Evolutionary conservation across 1,140 invertebrate species (phyloP).

Genomic region (Drosophila virilis): DNA sequence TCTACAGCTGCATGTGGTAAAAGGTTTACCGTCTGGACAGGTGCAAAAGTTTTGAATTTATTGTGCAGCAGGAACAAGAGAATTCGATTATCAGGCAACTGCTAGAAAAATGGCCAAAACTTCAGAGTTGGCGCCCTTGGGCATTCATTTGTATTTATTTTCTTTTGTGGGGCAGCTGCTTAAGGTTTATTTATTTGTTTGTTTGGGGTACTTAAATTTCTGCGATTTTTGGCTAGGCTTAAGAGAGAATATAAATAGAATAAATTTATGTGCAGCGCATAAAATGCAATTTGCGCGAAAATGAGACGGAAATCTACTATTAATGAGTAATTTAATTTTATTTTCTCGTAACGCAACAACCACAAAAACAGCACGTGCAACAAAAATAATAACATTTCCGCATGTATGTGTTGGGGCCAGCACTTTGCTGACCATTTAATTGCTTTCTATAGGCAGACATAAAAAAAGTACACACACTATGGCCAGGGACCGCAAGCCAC

Average conservation of each 20-base stretch:
- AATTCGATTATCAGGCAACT: conserved; percentile 55
- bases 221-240: background rate
- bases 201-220: background rate
- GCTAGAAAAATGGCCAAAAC: conserved; percentile 29
- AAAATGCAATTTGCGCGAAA: conserved; percentile 59
- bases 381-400: conserved; percentile 61
- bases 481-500: conserved; percentile 9
- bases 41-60: conserved; percentile 72
- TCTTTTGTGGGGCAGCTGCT: background rate
- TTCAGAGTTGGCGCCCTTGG: conserved; percentile 1
- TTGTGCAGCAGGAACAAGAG: conserved; percentile 44
- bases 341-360: conserved; percentile 56
- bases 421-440: conserved; percentile 66
- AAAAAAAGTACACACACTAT: conserved; percentile 41
- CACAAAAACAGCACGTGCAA: conserved; percentile 25
- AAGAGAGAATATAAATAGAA: conserved; percentile 42
- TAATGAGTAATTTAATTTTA: conserved; percentile 81
- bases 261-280: conserved; percentile 51
- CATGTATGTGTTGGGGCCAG: conserved; percentile 14
- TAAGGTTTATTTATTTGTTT: too few relatives aligned
- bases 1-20: conserved; percentile 22
- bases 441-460: conserved; percentile 69
- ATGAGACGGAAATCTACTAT: conserved; percentile 65
- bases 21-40: conserved; percentile 36
- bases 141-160: conserved; percentile 7